Base-by-base conservation (phyloP, 2,888 invertebrate genomes). In the Andrena dorsata region DNA sequence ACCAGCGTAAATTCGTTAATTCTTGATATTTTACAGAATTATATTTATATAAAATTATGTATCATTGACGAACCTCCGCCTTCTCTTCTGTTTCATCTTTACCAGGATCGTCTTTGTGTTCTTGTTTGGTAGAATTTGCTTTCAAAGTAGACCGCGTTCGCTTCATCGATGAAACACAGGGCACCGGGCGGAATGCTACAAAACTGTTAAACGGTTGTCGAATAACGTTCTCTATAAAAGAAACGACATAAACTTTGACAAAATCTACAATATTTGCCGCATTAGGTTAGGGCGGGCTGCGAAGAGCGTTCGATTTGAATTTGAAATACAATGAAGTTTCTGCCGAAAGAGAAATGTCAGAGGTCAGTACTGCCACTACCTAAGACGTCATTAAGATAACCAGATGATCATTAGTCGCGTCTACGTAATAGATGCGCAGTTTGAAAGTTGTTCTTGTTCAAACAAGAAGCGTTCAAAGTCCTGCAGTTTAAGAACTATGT, bases 121-220 rank as follows among this genome's bases (percentile, higher is more conserved):
- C 35, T 26, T 53, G 26, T 30, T 30, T 20, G 28, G 6, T 7
- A 8, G 64, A 26, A 20, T 10, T 26, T 16, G 26, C 30, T 23
- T 83, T 82, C 0, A 73, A 32, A 51, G 13, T 7, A 60, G 70
- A 26, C 26, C 78, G 75, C 6, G 79, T 79, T 75, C 83, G 78
- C 58, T 83, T 86, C 78, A 85, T 86, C 23, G 60, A 58, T 74
- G 61, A 70, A 68, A 20, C n/a, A 2, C 16, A 28, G 61, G 28
- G 41, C 5, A 51, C 13, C 1, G 30, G 23, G 30, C 32, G 70
- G 7, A 56, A 61, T 7, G 16, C 20, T 56, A 30, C 20, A 13
- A 58, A 68, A 68, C 20, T 20, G 16, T 70, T 35, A 35, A 80
- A 80, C n/a, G 2, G 72, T 53, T 56, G 53, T 20, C 30, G 47